Evolutionary conservation across 1,140 invertebrate species (phyloP).

Genomic region (Dendrolimus punctatus): DNA sequence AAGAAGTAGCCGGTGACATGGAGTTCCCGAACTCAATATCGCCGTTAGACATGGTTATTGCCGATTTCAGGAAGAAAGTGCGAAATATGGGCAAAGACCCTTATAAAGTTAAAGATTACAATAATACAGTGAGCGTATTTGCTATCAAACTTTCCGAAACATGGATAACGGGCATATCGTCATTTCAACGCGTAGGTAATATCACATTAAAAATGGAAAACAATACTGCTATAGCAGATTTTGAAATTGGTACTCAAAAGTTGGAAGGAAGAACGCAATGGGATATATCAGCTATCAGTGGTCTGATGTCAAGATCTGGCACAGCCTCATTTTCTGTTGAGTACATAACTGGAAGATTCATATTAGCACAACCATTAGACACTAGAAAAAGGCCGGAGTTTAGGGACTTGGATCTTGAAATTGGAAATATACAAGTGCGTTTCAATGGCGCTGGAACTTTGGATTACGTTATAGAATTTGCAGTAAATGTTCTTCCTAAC

Average conservation of each 20-base stretch:
- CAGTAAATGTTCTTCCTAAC: conserved; percentile 86
- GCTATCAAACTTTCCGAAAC: conserved; percentile 79
- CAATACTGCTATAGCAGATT: conserved; percentile 75
- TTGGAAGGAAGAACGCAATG: conserved; percentile 83
- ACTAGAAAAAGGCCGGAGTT: conserved; percentile 80
- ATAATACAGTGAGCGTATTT: conserved; percentile 79
- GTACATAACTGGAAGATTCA: conserved; percentile 77
- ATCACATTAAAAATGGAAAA: conserved; percentile 82
- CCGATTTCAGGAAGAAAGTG: conserved; percentile 81
- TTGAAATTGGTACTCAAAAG: conserved; percentile 85
- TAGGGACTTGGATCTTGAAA: conserved; percentile 81
- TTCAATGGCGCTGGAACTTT: conserved; percentile 85
- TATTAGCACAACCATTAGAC: conserved; percentile 83
- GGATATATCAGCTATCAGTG: conserved; percentile 80
- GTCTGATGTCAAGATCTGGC: conserved; percentile 79
- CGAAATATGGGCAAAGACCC: conserved; percentile 82
- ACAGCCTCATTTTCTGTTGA: conserved; percentile 83
- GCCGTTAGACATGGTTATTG: conserved; percentile 85
- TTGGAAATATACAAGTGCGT: conserved; percentile 87
- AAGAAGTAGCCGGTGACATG: conserved; percentile 77
- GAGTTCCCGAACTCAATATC: conserved; percentile 89
- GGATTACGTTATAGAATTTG: conserved; percentile 85
- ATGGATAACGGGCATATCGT: conserved; percentile 83
- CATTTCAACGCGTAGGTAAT: conserved; percentile 86
- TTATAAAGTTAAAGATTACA: conserved; percentile 79